phyloP scores from a whole-genome alignment of 2,888 invertebrate species.

The Aspidapion aeneum region DNA sequence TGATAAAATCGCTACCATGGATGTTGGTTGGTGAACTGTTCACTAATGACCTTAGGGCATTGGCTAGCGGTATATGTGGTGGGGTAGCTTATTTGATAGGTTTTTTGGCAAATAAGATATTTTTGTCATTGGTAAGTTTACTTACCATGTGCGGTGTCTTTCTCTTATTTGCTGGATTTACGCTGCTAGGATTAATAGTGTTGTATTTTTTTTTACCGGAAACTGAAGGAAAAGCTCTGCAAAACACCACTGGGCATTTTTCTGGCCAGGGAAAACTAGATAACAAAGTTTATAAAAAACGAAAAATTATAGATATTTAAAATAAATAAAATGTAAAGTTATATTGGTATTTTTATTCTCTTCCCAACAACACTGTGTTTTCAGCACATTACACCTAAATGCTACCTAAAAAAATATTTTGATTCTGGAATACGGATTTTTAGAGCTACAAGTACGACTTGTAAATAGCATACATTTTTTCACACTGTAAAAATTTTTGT shows the following conservation, averaged over 20 bases:
- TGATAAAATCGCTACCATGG: slow-evolving; percentile 73
- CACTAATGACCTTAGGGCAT: slow-evolving; percentile 63
- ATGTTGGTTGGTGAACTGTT: slow-evolving; percentile 76
- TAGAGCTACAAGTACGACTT: too few species aligned
- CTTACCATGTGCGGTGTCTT: slow-evolving; percentile 69
- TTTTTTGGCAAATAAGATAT: slow-evolving; percentile 71
- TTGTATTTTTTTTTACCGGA: slow-evolving; percentile 72
- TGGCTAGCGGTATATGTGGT: slow-evolving; percentile 68
- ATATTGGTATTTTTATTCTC: too few species aligned
- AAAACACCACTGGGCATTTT: slow-evolving; percentile 68
- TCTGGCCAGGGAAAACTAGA: slow-evolving; percentile 54
- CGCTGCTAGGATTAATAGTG: slow-evolving; percentile 58
- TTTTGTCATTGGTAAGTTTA: slow-evolving; percentile 58
- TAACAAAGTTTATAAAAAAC: slow-evolving; percentile 43
- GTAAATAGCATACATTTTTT: too few species aligned
- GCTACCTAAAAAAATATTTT: too few species aligned
- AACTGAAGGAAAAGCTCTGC: slow-evolving; percentile 73
- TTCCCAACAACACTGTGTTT: too few species aligned
- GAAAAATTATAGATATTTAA: too few species aligned
- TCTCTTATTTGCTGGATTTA: slow-evolving; percentile 62
- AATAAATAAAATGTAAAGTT: too few species aligned
- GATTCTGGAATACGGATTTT: too few species aligned
- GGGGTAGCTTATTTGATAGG: slow-evolving; percentile 72
- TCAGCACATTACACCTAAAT: too few species aligned
- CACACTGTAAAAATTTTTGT: too few species aligned